Conservation (phyloP, 2,797 vertebrate genomes). For the Ambastaia sidthimunki region DNA sequence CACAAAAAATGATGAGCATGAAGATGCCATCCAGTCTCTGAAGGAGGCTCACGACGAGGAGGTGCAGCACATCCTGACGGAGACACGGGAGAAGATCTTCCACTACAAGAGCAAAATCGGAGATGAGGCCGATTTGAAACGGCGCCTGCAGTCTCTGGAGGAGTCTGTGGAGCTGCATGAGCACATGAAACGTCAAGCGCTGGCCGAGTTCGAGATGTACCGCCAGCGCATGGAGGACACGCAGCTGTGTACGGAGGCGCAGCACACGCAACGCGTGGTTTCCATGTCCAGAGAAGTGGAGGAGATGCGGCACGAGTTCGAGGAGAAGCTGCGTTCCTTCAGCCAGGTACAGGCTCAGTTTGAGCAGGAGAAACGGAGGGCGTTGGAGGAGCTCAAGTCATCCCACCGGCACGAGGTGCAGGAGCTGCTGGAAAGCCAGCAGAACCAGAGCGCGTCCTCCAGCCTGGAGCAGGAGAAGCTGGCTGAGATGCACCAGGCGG, state of each 20-base stretch:
- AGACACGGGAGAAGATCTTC: constrained; percentile 95
- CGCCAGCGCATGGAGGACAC: constrained; percentile 93
- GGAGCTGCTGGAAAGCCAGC: constrained; percentile 89
- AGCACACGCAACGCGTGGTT: constrained; percentile 93
- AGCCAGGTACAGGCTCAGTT: constrained; percentile 91
- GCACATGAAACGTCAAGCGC: constrained; percentile 94
- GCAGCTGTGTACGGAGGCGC: constrained; percentile 93
- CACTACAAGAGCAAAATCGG: constrained; percentile 93
- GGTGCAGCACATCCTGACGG: constrained; percentile 94
- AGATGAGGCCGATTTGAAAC: constrained; percentile 91
- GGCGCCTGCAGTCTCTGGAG: constrained; percentile 91
- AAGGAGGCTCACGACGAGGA: constrained; percentile 96
- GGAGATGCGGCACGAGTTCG: constrained; percentile 95
- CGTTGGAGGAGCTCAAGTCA: constrained; percentile 87
- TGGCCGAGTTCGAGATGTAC: constrained; percentile 96
- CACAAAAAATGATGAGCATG: constrained; percentile 98
- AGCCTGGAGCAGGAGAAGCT: constrained; percentile 90
- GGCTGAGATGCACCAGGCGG: constrained; percentile 83
- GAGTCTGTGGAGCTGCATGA: constrained; percentile 93
- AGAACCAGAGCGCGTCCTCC: constrained; percentile 86
- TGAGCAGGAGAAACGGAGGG: constrained; percentile 90
- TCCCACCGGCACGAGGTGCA: constrained; percentile 90
- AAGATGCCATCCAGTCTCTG: constrained; percentile 92
- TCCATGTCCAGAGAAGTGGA: constrained; percentile 95
- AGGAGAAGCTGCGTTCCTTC: constrained; percentile 91